Evolutionary conservation across 30 jellyfish, hydroid and myxozoan genomes (phyloP).

Genomic region (Turritopsis rubra): DNA sequence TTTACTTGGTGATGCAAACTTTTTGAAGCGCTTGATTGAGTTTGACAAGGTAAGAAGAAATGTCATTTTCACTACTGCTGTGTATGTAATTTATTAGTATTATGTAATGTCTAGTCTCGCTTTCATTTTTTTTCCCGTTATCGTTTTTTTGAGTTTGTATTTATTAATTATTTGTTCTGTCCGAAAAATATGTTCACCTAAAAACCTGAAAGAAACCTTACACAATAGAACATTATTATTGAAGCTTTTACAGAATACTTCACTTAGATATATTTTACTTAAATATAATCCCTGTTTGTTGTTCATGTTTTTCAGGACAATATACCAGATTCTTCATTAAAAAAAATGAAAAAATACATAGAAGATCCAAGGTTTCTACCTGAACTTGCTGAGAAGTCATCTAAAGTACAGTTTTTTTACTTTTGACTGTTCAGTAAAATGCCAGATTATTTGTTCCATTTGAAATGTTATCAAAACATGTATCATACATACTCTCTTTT

Average conservation of each 20-base stretch:
- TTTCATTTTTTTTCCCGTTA: not conserved
- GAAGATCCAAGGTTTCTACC: conserved; percentile 79
- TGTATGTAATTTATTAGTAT: not conserved
- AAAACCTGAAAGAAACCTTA: too few relatives aligned
- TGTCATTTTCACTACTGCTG: not conserved
- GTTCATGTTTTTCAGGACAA: conserved; percentile 45
- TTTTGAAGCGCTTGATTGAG: conserved; percentile 63
- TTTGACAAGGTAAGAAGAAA: conserved; percentile 52
- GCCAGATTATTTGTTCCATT: too few relatives aligned
- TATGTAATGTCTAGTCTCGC: not conserved
- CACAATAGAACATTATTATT: too few relatives aligned
- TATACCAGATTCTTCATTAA: conserved; percentile 40
- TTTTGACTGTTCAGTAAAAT: not conserved
- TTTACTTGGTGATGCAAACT: conserved; percentile 61
- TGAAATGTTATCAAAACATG: not conserved
- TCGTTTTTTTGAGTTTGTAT: too few relatives aligned
- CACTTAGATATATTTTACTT: not conserved
- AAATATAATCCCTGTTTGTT: too few relatives aligned
- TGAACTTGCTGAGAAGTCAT: conserved; percentile 75
- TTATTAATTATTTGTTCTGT: too few relatives aligned
- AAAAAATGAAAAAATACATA: conserved; percentile 69
- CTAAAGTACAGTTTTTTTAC: conserved; percentile 44
- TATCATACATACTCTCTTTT: not conserved
- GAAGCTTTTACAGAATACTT: not conserved
- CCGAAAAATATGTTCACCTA: too few relatives aligned